Evolutionary conservation across 2,113 vertebrate genomes (phyloP), one percentile per base, ranked within the genome.

Genomic region (Mastomys natalensis): DNA sequence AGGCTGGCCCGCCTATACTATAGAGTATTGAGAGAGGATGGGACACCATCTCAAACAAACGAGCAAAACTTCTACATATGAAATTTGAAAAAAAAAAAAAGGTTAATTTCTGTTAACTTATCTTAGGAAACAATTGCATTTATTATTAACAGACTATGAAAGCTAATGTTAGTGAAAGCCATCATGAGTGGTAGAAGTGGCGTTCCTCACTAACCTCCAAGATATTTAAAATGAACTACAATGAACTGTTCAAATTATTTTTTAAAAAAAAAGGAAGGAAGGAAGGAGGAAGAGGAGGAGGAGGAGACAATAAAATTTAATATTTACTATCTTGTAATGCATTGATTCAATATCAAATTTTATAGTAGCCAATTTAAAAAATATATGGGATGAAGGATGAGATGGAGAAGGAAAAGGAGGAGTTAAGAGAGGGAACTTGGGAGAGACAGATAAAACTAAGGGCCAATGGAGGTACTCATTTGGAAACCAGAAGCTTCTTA

Each of bases 321-420:
- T 51, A 51, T 76, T 95, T 72, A 76, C 6, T 76, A 70, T 92
- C 60, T 90, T 96, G 16, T 31, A 86, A 89, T 16, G 55, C 43
- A 92, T 4, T 53, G 37, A 80, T 24, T 91, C 45, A 77, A 73
- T 34, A 64, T 24, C 45, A 45, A 74, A 89, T 64, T 64, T 88
- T 74, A 89, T 17, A 34, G 3, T 16, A 51, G 17, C 34, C 45
- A 84, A 77, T 87, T 85, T 72, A 60, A 73, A 93, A 73, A 93
- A 89, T 43, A 78, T 12, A 78, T 31, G 26, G 31, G 24, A 22
- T 80, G n/a, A 1, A 60, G 22, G 58, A 82, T 43, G 24, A 82
- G 29, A 60, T 16, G 7, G 37, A 82, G 13, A 26, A 9, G 37
- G 37, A 82, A 60, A 22, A n/a, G 22, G 29, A n/a, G 3, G 22